These are phyloP conservation scores for Epirrhoe tristata DNA, from an alignment of 2,888 invertebrate species.

Conservation along the genomic window DNA sequence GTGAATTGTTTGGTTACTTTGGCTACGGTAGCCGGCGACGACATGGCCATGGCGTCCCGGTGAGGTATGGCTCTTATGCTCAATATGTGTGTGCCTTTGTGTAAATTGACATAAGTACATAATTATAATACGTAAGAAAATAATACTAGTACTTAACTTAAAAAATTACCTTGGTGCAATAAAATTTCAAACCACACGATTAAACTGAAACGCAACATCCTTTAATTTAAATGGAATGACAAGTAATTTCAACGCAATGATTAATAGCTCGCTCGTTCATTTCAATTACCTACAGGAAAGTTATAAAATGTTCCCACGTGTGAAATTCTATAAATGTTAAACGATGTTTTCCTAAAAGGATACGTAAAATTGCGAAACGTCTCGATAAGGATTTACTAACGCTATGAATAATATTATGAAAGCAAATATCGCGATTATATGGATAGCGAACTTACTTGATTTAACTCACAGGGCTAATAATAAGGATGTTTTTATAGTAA, in stretches of 20 bases:
- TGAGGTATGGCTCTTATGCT: too few species aligned
- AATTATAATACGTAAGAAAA: too few species aligned
- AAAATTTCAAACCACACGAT: conserved; percentile 11
- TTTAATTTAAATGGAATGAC: conserved; percentile 31
- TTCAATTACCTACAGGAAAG: conserved; percentile 32
- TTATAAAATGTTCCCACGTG: conserved; percentile 30
- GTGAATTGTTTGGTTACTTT: too few species aligned
- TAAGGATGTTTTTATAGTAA: conserved; percentile 38
- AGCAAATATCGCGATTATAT: background rate
- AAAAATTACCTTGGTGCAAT: background rate
- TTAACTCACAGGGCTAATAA: conserved; percentile 6
- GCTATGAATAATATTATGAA: background rate
- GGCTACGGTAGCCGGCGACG: too few species aligned
- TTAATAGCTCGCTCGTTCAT: conserved; percentile 29
- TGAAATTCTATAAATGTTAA: conserved; percentile 4
- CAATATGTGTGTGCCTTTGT: too few species aligned
- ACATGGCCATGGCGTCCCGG: too few species aligned
- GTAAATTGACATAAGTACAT: too few species aligned
- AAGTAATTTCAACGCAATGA: conserved; percentile 30
- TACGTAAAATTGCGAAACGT: conserved; percentile 3
- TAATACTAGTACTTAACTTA: too few species aligned
- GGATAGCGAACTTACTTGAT: background rate
- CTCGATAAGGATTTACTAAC: conserved; percentile 4
- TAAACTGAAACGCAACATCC: conserved; percentile 34
- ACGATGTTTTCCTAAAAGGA: conserved; percentile 12